phyloP scores from a whole-genome alignment of 2,888 invertebrate genomes.

The Heliconius cydno region DNA sequence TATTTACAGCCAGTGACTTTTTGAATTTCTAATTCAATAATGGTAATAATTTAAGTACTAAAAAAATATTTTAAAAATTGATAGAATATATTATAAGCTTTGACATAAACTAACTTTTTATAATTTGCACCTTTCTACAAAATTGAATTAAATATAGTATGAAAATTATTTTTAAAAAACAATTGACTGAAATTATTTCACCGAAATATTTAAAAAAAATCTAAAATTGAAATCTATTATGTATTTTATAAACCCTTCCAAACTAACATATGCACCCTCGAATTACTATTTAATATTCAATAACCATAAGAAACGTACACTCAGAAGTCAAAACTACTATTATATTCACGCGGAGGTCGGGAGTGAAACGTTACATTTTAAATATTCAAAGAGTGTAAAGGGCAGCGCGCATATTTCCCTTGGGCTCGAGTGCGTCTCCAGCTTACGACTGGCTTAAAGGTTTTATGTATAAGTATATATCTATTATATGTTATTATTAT shows the following conservation, averaged over 20 bases:
- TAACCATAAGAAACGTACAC: slow-evolving; percentile 44
- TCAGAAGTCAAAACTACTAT: slow-evolving; percentile 38
- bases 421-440: slow-evolving; percentile 46
- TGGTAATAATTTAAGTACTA: neutral
- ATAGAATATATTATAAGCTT: too few species aligned
- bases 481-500: too few species aligned
- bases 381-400: slow-evolving; percentile 82
- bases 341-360: slow-evolving; percentile 50
- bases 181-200: too few species aligned
- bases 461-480: neutral
- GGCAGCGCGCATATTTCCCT: slow-evolving; percentile 79
- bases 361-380: slow-evolving; percentile 64
- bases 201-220: too few species aligned
- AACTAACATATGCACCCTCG: slow-evolving; percentile 39
- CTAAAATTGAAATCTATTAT: slow-evolving; percentile 12
- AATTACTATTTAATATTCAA: slow-evolving; percentile 46
- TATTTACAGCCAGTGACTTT: neutral
- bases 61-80: too few species aligned
- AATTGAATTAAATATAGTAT: too few species aligned
- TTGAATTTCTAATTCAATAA: neutral
- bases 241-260: slow-evolving; percentile 24
- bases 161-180: too few species aligned
- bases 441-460: slow-evolving; percentile 51
- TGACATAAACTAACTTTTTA: too few species aligned
- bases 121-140: too few species aligned